Base-by-base conservation (phyloP, 2,888 invertebrate species). In the Himalopsyche japonica region DNA sequence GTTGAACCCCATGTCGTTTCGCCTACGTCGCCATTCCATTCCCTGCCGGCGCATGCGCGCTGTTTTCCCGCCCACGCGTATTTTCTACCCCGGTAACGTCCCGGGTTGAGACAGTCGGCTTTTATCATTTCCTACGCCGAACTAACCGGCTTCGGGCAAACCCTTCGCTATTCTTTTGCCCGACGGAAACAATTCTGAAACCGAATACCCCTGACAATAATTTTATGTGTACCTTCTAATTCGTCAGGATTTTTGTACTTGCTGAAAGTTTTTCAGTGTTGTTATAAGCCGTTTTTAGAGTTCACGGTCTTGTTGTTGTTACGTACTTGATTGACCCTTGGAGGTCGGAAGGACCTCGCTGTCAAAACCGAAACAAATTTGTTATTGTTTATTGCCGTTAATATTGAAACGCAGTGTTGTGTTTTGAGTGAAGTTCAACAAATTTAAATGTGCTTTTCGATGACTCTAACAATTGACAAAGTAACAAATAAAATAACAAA, bases 21-120 rank as follows among this genome's bases (percentile, higher is more conserved):
- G 76, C 70, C 83, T 83, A 32, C 83, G 80, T 64, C 84, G 12
- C 70, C 70, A 70, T 70, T 76, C 81, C 18, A 77, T 27, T 20
- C 18, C 48, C n/a, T 18, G 18, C 30, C 20, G 47, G 80, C 83
- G 84, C 83, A 34, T 48, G 85, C 86, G 84, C 86, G 27, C 18
- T 12, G n/a, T 24, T 80, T 84, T 86, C 85, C 80, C 85, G 84
- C 86, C 86, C 79, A 86, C 86, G 84, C 80, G 37, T 30, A 32
- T 70, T 76, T 47, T 30, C 57, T 76, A 76, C 27, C 76, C 82
- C 82, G 77, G 77, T 37, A 1, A 12, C 77, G 77, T 70, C 70
- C 70, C 70, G 24, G 70, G 27, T 70, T 70, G 15, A 27, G 27
- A 27, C 70, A 30, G 70, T 30, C 70, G 70, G 70, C 70, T 70